Base-by-base conservation (phyloP, 1,140 invertebrate genomes). In the Camponotus pennsylvanicus region DNA sequence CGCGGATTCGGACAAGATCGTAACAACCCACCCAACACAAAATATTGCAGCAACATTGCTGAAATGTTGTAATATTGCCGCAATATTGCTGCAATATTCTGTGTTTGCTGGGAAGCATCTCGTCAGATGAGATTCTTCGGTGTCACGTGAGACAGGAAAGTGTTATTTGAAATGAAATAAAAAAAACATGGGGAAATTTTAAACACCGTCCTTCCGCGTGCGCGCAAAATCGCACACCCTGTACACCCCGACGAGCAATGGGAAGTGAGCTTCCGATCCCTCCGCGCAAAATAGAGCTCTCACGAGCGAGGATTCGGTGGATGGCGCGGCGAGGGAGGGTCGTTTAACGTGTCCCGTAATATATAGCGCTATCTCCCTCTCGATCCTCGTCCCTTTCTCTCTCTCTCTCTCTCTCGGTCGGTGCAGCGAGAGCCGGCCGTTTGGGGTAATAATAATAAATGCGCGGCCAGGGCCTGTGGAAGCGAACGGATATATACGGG, bases 371-470 rank as follows among this genome's bases (percentile, higher is more conserved):
- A 57, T 76, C 80, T 57, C 11, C 59, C 32, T 21, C 34, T 49
- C 34, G 1, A 18, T 27, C 52, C 57, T 49, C 27, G 18, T 45
- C 52, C 21, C 34, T n/a, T 34, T 55, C 21, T 34, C 40, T 69
- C 45, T 52, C 49, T 52, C 13, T 15, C 3, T 52, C 63, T 21
- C 63, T 66, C 57, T 37, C 45, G 1, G 40, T 45, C 45, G 13
- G 61, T 18, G 13, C 64, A n/a, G 63, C 45, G 71, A 69, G 32
- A 69, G 32, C 64, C 34, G 40, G 57, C 57, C 61, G 87, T 86
- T 80, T 66, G 64, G 78, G 64, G 61, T 67, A 67, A 80, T 78
- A 78, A 88, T 77, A 78, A 89, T 80, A 76, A 88, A 82, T 86
- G 83, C 37, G 55, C 40, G 61, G 21, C 49, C 64, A 80, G 66